Conservation (phyloP, 2,888 invertebrate species). For the Drosophila subquinaria region DNA sequence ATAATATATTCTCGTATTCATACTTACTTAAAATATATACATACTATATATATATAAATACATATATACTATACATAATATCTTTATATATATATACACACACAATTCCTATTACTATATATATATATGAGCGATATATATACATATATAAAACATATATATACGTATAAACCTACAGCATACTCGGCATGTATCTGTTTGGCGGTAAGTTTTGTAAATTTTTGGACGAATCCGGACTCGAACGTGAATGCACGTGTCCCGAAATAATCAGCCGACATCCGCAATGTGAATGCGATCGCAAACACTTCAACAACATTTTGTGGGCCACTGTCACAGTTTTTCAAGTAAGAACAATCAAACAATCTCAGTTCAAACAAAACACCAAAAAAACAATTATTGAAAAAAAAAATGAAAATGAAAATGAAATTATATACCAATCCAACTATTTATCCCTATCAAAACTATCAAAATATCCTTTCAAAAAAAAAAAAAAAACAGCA, state of each 20-base stretch:
- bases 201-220: constrained; percentile 99
- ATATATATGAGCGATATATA: constrained; percentile 48
- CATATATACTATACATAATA: constrained; percentile 13
- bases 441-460: constrained; percentile 12
- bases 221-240: constrained; percentile 93
- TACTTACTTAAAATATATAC: constrained; percentile 11
- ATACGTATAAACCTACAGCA: constrained; percentile 89
- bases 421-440: constrained; percentile 26
- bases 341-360: constrained; percentile 91
- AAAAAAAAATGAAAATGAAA: constrained; percentile 27
- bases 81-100: constrained; percentile 38
- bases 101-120: constrained; percentile 31
- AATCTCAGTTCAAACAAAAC: constrained; percentile 23
- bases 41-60: constrained; percentile 15
- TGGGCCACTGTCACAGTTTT: constrained; percentile 99
- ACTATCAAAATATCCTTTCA: not conserved
- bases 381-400: constrained; percentile 19
- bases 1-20: constrained; percentile 24
- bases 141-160: constrained; percentile 54
- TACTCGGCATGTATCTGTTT: constrained; percentile 99
- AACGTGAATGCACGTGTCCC: constrained; percentile 96
- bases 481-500: constrained; percentile 34
- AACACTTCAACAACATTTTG: constrained; percentile 99
- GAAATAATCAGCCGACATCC: constrained; percentile 95
- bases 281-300: constrained; percentile 97